A percentile compares a stretch with the other conserved stretches of the same genome.
These are phyloP conservation scores for Anthoscopus minutus DNA, from an alignment of 2,113 vertebrate species.

Conservation along the genomic window DNA sequence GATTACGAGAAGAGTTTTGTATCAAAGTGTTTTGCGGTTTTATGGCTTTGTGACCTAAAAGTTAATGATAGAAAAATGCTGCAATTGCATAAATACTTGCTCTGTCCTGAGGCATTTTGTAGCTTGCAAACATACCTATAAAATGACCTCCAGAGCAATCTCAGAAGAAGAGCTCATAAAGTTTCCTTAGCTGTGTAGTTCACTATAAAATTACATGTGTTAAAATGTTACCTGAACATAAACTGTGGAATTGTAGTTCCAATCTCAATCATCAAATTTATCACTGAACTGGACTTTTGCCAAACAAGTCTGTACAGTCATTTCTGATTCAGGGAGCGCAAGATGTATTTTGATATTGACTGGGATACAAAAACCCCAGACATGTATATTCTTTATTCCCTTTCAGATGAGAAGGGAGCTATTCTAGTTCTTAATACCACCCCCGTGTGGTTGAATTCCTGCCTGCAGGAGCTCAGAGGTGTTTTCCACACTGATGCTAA, in stretches of 20 bases:
- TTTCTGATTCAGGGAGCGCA: neutral
- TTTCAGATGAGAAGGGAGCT: neutral
- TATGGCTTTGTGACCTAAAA: neutral
- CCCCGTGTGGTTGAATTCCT: slow-evolving; percentile 20
- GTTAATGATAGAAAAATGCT: neutral
- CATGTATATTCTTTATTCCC: neutral
- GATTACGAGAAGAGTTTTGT: neutral
- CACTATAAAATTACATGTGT: neutral
- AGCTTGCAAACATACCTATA: neutral
- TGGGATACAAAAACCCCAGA: neutral
- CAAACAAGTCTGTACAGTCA: neutral
- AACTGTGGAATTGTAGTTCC: neutral
- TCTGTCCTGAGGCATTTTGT: neutral
- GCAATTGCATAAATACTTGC: neutral
- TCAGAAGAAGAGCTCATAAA: neutral
- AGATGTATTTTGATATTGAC: neutral
- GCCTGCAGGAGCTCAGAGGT: neutral
- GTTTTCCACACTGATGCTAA: neutral
- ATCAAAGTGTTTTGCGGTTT: neutral
- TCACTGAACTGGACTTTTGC: neutral
- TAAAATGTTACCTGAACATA: neutral
- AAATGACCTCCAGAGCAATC: neutral
- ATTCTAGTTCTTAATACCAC: neutral
- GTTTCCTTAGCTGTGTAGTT: neutral
- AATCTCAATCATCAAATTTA: neutral